phyloP scores from a whole-genome alignment of 2,888 invertebrate species.

The Melanotus villosus region DNA sequence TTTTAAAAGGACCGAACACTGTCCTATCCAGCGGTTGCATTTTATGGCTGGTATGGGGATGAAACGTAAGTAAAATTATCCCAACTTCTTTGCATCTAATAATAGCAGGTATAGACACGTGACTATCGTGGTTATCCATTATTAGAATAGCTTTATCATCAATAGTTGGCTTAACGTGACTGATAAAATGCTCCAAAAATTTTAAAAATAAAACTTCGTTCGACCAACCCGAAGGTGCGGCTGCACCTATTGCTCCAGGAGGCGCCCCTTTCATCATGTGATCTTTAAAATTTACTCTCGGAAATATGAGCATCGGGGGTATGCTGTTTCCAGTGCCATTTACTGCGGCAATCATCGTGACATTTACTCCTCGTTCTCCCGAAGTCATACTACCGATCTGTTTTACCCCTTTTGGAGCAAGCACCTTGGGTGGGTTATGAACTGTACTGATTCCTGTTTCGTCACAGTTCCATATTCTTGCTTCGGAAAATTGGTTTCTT shows the following conservation, averaged over 20 bases:
- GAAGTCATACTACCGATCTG: constrained; percentile 53
- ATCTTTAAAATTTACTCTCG: constrained; percentile 51
- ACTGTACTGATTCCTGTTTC: constrained; percentile 57
- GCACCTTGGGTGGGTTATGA: constrained; percentile 55
- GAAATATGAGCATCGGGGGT: constrained; percentile 55
- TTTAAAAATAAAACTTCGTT: constrained; percentile 51
- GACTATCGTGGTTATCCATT: constrained; percentile 56
- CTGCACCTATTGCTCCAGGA: constrained; percentile 45
- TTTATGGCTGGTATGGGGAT: background rate
- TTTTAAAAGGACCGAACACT: constrained; percentile 54
- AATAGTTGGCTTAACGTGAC: constrained; percentile 42
- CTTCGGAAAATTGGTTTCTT: constrained; percentile 37
- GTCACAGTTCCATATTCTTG: constrained; percentile 56
- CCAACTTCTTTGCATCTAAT: constrained; percentile 37
- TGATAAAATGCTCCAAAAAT: constrained; percentile 45
- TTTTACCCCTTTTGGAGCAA: constrained; percentile 55
- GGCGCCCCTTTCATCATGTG: constrained; percentile 52
- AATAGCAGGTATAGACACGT: constrained; percentile 15
- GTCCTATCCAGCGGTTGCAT: constrained; percentile 47
- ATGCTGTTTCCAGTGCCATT: constrained; percentile 52
- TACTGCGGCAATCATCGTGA: constrained; percentile 52
- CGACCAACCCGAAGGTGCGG: constrained; percentile 57
- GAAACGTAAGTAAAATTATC: constrained; percentile 52
- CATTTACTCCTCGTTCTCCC: constrained; percentile 51
- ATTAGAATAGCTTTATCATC: constrained; percentile 10